Evolutionary conservation across 2,888 invertebrate species (phyloP).

Genomic region (Cerastis leucographa): DNA sequence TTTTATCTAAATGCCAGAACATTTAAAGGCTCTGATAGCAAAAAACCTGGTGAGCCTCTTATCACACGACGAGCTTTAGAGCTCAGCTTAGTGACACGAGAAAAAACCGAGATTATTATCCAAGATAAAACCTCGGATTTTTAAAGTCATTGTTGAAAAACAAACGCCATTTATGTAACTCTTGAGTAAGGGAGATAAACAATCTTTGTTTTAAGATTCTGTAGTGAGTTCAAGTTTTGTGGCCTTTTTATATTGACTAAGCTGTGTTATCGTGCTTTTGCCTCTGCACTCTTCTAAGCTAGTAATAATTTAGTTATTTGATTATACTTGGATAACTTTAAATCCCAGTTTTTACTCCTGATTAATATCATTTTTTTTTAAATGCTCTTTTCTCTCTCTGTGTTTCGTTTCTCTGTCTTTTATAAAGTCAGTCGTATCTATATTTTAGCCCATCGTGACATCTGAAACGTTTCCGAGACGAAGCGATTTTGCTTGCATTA

Average conservation of each 20-base stretch:
- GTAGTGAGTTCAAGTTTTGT: conserved; percentile 43
- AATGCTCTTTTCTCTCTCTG: neutral
- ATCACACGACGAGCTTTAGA: conserved; percentile 70
- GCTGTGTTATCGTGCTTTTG: conserved; percentile 46
- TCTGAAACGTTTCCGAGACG: conserved; percentile 68
- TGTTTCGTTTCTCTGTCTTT: neutral
- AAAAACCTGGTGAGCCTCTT: conserved; percentile 75
- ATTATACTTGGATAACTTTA: conserved; percentile 1
- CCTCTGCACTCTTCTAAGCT: conserved; percentile 9
- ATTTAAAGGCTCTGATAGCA: conserved; percentile 74
- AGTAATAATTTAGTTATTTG: neutral
- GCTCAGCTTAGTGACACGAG: conserved; percentile 76
- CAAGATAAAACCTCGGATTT: conserved; percentile 70
- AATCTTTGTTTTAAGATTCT: conserved; percentile 66
- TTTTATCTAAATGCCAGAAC: conserved; percentile 63
- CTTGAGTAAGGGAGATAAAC: conserved; percentile 61
- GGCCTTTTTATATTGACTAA: conserved; percentile 35
- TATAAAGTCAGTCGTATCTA: neutral
- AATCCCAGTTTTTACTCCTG: neutral
- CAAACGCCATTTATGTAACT: conserved; percentile 69
- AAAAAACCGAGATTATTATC: conserved; percentile 75
- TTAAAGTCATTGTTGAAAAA: conserved; percentile 69
- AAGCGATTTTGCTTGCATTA: conserved; percentile 65
- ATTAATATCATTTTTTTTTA: no score
- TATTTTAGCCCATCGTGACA: conserved; percentile 45